Conservation (phyloP, 2,888 invertebrate species). For the Amphimallon solstitiale region DNA sequence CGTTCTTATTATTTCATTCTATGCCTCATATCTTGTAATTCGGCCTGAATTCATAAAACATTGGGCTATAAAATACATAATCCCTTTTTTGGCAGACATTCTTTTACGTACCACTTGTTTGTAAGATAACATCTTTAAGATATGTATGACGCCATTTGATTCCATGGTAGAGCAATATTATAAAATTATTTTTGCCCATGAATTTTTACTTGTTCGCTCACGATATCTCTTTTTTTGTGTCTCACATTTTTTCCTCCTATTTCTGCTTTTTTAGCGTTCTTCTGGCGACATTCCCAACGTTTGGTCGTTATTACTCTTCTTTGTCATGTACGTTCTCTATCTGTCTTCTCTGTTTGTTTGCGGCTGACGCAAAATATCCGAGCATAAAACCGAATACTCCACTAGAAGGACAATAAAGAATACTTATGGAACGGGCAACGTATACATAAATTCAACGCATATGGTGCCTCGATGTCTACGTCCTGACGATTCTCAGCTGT, state of each 20-base stretch:
- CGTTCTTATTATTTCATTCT: too few species aligned
- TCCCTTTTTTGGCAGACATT: not conserved
- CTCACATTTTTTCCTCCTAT: not conserved
- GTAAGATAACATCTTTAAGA: not conserved
- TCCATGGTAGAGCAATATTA: not conserved
- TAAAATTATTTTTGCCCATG: constrained; percentile 13
- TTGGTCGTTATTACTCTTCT: constrained; percentile 18
- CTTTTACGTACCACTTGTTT: not conserved
- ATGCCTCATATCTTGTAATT: too few species aligned
- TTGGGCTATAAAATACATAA: not conserved
- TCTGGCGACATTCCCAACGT: constrained; percentile 30
- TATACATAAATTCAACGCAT: constrained; percentile 48
- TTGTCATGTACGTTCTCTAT: constrained; percentile 1
- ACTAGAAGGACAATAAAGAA: constrained; percentile 15
- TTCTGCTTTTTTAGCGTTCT: not conserved
- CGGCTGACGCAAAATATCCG: not conserved
- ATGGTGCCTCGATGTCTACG: constrained; percentile 56
- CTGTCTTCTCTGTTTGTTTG: constrained; percentile 5
- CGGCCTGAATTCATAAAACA: too few species aligned
- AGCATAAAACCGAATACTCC: constrained; percentile 19
- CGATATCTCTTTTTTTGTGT: not conserved
- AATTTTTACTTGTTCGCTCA: constrained; percentile 9
- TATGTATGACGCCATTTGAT: not conserved
- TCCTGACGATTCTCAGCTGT: constrained; percentile 47
- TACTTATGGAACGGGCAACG: constrained; percentile 18